Evolutionary conservation across 2,113 vertebrate genomes (phyloP).

Genomic region (Daubentonia madagascariensis): DNA sequence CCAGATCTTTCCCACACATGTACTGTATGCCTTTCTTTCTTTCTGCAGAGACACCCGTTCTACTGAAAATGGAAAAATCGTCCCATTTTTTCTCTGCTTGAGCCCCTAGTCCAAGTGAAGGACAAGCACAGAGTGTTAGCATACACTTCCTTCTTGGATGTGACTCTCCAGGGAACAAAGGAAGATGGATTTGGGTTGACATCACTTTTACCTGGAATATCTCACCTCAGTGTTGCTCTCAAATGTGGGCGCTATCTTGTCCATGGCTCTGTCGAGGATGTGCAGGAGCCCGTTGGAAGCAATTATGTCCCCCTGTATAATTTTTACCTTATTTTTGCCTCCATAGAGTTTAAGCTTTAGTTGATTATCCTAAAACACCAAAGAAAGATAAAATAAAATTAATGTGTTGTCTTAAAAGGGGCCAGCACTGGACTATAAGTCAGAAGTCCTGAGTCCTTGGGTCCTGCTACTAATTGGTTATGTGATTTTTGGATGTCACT

Average conservation of each 20-base stretch:
- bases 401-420: not conserved
- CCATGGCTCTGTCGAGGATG: slow-evolving; percentile 91
- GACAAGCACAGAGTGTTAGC: not conserved
- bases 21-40: not conserved
- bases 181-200: not conserved
- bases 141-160: not conserved
- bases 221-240: slow-evolving; percentile 87
- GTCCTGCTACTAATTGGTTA: not conserved
- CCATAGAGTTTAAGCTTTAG: slow-evolving; percentile 88
- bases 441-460: not conserved
- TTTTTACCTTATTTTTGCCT: slow-evolving; percentile 84
- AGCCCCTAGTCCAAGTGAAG: not conserved
- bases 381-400: slow-evolving; percentile 25
- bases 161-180: not conserved
- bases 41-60: not conserved
- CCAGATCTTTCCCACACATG: not conserved
- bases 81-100: not conserved
- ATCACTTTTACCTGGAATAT: fast-evolving
- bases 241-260: slow-evolving; percentile 84
- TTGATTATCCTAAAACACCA: slow-evolving; percentile 82
- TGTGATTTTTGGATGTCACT: not conserved
- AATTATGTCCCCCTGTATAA: slow-evolving; percentile 87
- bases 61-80: not conserved
- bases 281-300: slow-evolving; percentile 95
- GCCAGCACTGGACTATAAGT: not conserved